Evolutionary conservation across 2,113 vertebrate genomes (phyloP), one percentile per base, ranked within the genome.

Genomic region (Sphaerodactylus townsendi): DNA sequence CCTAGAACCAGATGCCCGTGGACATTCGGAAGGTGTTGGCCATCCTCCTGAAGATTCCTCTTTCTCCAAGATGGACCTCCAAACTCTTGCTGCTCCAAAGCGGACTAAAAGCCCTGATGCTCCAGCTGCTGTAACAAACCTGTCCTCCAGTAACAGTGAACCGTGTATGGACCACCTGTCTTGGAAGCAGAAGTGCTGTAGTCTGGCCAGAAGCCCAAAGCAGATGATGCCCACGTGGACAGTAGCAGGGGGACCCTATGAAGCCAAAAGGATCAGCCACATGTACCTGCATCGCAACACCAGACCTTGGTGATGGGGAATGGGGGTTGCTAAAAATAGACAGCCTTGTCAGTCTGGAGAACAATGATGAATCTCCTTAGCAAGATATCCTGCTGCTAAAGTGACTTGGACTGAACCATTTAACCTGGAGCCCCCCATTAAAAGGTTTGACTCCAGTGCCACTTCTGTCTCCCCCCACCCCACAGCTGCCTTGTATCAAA

Each of bases 261-360:
- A 92, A 39, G 93, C 93, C 80, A 92, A 90, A 77, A 88, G 93
- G 80, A 86, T 92, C 74, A 90, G 92, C 28, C 87, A 82, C 85
- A 85, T 93, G 81, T 90, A 94, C 71, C 87, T 92, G 78, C 81
- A 82, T 50, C 86, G 90, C 76, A 90, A 90, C 78, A 93, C 94
- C 53, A 91, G 94, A 76, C 94, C 94, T 21, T 95, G 94, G 94
- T 94, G 90, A 95, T 23, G 35, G 46, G 56, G 44, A 81, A 65
- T 37, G 37, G 30, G 1, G 6, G 39, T 21, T 17, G 70, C 17
- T 75, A 72, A 39, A 7, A 64, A 48, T 5, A 21, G 35, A 77
- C 19, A 64, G 8, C 50, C 25, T 48, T 64, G 37, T 17, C 35
- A 14, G 4, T 37, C 50, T 2, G 33, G 50, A 23, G 37, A 23